Conservation (phyloP, 2,888 invertebrate species). For the Amphipyra tragopoginis region DNA sequence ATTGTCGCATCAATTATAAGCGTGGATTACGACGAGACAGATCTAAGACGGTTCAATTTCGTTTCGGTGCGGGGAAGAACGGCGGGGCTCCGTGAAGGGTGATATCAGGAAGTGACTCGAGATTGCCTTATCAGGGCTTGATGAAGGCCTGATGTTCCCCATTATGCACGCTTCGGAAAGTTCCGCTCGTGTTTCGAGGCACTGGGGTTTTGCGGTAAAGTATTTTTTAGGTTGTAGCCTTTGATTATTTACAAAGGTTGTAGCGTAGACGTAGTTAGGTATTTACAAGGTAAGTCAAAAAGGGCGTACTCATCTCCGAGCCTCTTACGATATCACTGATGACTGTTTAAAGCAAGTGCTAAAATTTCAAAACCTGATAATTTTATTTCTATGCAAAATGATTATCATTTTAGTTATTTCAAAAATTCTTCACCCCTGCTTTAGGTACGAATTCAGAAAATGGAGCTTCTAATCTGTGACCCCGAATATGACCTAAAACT, state of each 20-base stretch:
- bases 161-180: conserved; percentile 66
- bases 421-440: too few relatives aligned
- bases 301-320: too few relatives aligned
- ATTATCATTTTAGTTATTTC: too few relatives aligned
- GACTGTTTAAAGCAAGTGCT: too few relatives aligned
- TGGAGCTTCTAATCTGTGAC: too few relatives aligned
- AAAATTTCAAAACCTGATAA: too few relatives aligned
- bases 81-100: conserved; percentile 64
- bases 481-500: too few relatives aligned
- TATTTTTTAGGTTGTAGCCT: conserved; percentile 14
- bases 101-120: conserved; percentile 79
- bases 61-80: conserved; percentile 61
- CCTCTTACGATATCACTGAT: too few relatives aligned
- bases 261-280: neutral
- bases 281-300: too few relatives aligned
- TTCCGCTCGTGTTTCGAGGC: conserved; percentile 42
- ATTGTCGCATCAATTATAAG: conserved; percentile 89
- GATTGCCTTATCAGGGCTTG: conserved; percentile 77
- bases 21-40: conserved; percentile 87
- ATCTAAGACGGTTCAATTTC: conserved; percentile 88
- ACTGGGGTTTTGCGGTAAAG: conserved; percentile 18
- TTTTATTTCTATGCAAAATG: too few relatives aligned
- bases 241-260: too few relatives aligned
- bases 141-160: conserved; percentile 72
- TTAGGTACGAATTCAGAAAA: too few relatives aligned